These are phyloP conservation scores for Lepisosteus osseus DNA, from an alignment of 2,113 vertebrate genomes.

Conservation along the genomic window DNA sequence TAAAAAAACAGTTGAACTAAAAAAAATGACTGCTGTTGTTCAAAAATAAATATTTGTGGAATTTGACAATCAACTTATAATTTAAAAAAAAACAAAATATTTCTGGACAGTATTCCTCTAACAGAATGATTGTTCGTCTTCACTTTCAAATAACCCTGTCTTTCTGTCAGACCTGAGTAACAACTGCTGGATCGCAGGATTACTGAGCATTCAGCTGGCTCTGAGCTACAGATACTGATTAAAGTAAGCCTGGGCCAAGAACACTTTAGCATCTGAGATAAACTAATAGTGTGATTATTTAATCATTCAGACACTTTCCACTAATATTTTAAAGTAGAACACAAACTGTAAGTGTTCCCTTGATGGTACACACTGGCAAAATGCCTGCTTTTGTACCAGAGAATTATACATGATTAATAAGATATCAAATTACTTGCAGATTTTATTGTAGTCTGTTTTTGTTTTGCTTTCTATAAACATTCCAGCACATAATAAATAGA, in stretches of 20 bases:
- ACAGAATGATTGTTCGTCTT: no score
- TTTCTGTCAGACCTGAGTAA: no score
- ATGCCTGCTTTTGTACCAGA: slow-evolving; percentile 32
- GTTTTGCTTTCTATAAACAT: not conserved
- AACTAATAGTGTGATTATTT: slow-evolving; percentile 53
- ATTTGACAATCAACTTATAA: no score
- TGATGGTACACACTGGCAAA: slow-evolving; percentile 38
- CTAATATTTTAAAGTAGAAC: slow-evolving; percentile 40
- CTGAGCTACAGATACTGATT: slow-evolving; percentile 9
- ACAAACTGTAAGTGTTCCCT: slow-evolving; percentile 34
- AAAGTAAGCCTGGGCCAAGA: slow-evolving; percentile 33
- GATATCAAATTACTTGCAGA: slow-evolving; percentile 63
- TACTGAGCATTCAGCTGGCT: not conserved
- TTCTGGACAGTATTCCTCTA: no score
- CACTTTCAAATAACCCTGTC: no score
- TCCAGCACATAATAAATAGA: no score
- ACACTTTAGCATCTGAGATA: slow-evolving; percentile 36
- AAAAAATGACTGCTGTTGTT: no score
- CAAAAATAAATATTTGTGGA: no score
- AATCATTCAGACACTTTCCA: slow-evolving; percentile 54
- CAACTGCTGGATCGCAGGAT: no score
- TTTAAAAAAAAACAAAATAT: no score
- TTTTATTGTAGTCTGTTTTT: slow-evolving; percentile 37
- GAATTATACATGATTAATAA: slow-evolving; percentile 51
- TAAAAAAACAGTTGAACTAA: no score